phyloP scores from a whole-genome alignment of 1,140 invertebrate species.

The Bombus terrestris region DNA sequence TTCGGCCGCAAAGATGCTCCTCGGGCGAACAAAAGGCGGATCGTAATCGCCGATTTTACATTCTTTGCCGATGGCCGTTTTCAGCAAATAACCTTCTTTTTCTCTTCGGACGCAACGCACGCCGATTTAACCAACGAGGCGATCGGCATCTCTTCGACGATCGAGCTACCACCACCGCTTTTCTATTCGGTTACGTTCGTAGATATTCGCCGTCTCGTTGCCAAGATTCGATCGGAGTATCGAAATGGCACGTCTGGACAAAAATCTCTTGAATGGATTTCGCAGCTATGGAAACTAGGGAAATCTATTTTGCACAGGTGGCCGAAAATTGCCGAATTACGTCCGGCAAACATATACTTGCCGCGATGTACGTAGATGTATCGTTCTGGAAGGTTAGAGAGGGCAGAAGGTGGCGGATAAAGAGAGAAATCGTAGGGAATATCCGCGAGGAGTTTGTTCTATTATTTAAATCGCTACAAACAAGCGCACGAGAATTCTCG shows the following conservation, averaged over 20 bases:
- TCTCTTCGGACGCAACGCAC: background rate
- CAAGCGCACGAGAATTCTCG: background rate
- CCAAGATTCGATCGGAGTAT: background rate
- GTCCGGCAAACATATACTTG: background rate
- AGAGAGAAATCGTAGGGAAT: background rate
- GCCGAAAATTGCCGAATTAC: background rate
- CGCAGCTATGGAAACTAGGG: background rate
- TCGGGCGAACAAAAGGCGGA: slow-evolving; percentile 16
- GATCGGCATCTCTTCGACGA: background rate
- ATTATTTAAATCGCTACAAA: slow-evolving; percentile 34
- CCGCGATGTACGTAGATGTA: background rate
- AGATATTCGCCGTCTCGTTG: background rate
- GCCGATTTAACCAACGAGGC: background rate
- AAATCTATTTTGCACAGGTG: background rate
- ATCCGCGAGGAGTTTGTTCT: background rate
- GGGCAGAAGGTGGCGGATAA: background rate
- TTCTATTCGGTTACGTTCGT: background rate
- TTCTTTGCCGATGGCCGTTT: background rate
- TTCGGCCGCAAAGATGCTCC: background rate
- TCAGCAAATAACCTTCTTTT: background rate
- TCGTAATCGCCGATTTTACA: background rate
- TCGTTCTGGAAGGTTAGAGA: background rate
- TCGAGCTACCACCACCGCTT: background rate
- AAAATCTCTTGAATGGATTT: too few relatives aligned
- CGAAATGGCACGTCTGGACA: background rate